These are phyloP conservation scores for Bufotes viridis DNA, from an alignment of 2,797 vertebrate species.

Conservation along the genomic window DNA sequence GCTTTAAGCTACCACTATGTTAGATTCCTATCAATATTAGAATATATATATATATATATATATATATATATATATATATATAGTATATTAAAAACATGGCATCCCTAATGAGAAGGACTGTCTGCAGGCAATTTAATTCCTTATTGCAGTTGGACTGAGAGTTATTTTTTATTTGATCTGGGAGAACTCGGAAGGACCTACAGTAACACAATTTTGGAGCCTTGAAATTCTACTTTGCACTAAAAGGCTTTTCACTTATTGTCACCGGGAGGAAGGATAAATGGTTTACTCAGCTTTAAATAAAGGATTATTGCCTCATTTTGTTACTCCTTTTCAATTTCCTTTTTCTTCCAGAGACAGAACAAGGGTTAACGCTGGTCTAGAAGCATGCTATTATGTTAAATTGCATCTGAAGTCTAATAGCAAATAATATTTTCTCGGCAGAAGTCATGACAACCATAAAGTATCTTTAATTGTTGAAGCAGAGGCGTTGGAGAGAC, in stretches of 20 bases:
- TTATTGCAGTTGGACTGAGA: slow-evolving; percentile 44
- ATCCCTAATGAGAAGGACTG: slow-evolving; percentile 51
- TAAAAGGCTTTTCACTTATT: slow-evolving; percentile 59
- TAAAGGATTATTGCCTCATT: slow-evolving; percentile 39
- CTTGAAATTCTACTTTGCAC: slow-evolving; percentile 46
- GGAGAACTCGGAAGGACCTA: slow-evolving; percentile 49
- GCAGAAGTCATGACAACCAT: slow-evolving; percentile 32
- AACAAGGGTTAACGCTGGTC: slow-evolving; percentile 16
- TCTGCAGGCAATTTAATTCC: slow-evolving; percentile 57
- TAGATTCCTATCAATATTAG: neutral
- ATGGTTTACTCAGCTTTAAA: slow-evolving; percentile 37
- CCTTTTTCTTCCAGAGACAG: neutral
- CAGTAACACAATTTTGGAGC: slow-evolving; percentile 56
- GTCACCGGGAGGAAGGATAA: slow-evolving; percentile 52
- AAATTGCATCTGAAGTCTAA: slow-evolving; percentile 22
- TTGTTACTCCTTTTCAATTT: slow-evolving; percentile 33
- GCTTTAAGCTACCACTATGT: neutral
- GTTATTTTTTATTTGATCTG: slow-evolving; percentile 59
- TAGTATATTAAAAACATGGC: neutral
- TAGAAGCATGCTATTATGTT: slow-evolving; percentile 25
- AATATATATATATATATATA: no score
- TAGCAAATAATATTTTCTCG: slow-evolving; percentile 7
- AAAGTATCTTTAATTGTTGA: slow-evolving; percentile 41
- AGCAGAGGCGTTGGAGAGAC: slow-evolving; percentile 35
- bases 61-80: no score